Evolutionary conservation across 2,888 invertebrate species (phyloP).

Genomic region (Escarpia spicata): DNA sequence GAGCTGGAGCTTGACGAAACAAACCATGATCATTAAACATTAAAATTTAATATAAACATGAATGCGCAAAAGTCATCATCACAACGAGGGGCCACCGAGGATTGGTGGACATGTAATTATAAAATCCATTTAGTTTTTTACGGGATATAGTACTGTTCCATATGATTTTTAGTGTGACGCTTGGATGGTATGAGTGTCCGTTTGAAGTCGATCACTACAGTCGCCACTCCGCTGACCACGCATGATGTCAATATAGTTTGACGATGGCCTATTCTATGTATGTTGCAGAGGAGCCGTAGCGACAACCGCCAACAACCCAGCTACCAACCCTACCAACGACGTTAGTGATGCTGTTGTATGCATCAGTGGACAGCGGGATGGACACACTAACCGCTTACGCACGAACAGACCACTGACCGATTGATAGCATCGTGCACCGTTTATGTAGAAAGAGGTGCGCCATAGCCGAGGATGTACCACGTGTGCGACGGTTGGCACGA

Average conservation of each 20-base stretch:
- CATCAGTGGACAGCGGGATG: neutral
- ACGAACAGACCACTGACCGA: neutral
- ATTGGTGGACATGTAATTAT: too few species aligned
- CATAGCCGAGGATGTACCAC: neutral
- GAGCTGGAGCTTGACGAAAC: too few species aligned
- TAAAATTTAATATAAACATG: too few species aligned
- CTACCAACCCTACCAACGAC: neutral
- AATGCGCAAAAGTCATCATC: too few species aligned
- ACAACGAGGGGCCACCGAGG: too few species aligned
- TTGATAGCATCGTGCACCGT: neutral
- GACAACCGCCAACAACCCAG: neutral
- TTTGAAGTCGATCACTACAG: neutral
- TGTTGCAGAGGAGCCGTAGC: constrained; percentile 2
- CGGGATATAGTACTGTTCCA: too few species aligned
- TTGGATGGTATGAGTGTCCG: neutral
- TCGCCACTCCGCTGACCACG: neutral
- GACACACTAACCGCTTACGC: neutral
- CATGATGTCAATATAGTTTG: neutral
- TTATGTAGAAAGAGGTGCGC: neutral
- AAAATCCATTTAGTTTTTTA: too few species aligned
- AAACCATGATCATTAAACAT: too few species aligned
- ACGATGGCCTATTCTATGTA: neutral
- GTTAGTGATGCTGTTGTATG: neutral
- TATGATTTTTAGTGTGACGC: too few species aligned
- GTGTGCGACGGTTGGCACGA: neutral